phyloP scores from a whole-genome alignment of 2,113 vertebrate genomes.

The Vulpes vulpes region DNA sequence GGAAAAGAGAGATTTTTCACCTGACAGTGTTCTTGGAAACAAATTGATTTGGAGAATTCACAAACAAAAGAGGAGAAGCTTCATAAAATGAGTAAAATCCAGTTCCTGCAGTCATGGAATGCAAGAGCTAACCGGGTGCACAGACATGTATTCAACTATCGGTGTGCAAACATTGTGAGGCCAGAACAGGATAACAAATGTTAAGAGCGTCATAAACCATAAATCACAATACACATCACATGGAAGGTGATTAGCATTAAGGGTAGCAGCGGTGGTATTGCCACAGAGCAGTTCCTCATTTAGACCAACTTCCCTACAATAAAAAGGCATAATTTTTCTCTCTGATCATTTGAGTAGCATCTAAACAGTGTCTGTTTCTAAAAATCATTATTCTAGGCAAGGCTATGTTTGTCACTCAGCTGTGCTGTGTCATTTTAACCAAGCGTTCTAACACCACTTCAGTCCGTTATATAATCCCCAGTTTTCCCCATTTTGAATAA shows the following conservation, averaged over 20 bases:
- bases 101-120: background rate
- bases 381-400: conserved; percentile 73
- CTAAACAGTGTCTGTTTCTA: conserved; percentile 60
- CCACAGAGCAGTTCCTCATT: background rate
- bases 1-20: background rate
- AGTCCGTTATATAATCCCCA: background rate
- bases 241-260: background rate
- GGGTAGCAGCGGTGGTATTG: background rate
- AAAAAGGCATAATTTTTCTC: conserved; percentile 7
- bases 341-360: background rate
- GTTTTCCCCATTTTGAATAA: background rate
- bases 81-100: background rate
- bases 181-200: background rate
- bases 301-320: background rate
- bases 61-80: background rate
- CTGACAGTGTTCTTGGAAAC: background rate
- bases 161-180: background rate
- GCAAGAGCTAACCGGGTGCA: background rate
- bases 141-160: background rate
- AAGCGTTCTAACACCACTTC: conserved; percentile 27
- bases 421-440: conserved; percentile 51
- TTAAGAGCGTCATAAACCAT: background rate
- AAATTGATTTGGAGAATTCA: background rate
- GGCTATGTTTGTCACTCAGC: conserved; percentile 56
- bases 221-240: background rate